phyloP scores from a whole-genome alignment of 2,113 vertebrate genomes.

The Engraulis encrasicolus region DNA sequence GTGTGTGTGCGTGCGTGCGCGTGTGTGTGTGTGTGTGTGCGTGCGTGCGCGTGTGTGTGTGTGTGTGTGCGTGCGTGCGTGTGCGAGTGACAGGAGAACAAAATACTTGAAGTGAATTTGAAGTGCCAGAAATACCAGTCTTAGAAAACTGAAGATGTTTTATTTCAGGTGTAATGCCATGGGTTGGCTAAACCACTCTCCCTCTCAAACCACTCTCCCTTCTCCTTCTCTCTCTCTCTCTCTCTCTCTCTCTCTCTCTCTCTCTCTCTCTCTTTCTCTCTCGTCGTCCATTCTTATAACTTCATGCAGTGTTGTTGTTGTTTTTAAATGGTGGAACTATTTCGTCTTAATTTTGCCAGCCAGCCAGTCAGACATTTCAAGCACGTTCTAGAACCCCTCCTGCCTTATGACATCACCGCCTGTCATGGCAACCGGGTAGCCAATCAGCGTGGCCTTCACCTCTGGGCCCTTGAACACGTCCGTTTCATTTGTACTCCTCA shows the following conservation, averaged over 20 bases:
- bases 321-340: background rate
- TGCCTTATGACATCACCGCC: conserved; percentile 5
- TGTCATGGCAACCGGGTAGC: background rate
- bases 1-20: no score
- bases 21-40: background rate
- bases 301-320: background rate
- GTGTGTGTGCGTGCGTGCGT: background rate
- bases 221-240: background rate
- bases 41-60: background rate
- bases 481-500: conserved; percentile 63
- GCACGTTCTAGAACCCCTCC: conserved; percentile 12
- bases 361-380: no score
- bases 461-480: conserved; percentile 36
- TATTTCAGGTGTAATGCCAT: background rate
- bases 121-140: conserved; percentile 13
- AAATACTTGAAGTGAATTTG: background rate
- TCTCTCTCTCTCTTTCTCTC: background rate
- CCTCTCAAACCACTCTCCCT: no score
- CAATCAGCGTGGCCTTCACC: conserved; percentile 28
- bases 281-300: background rate
- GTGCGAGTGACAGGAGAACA: background rate
- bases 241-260: background rate
- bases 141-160: no score
- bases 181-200: background rate
- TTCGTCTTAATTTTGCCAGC: background rate